Conservation (phyloP, 23 tunicate species). For the Corella eumyota region DNA sequence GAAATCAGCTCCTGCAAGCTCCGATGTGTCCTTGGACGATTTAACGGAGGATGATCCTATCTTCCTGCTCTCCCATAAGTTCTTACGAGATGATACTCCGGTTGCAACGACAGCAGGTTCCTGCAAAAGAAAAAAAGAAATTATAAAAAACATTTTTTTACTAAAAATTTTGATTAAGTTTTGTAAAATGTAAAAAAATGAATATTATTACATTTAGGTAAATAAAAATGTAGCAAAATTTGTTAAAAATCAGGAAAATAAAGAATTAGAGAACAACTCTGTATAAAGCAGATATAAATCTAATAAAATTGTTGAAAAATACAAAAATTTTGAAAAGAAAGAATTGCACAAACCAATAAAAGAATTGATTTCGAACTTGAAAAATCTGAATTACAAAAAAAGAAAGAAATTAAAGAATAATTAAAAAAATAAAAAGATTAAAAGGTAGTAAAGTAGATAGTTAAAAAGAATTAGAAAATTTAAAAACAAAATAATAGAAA, state of each 20-base stretch:
- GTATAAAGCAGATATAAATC: too few relatives aligned
- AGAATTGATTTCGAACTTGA: too few relatives aligned
- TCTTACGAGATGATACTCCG: constrained; percentile 65
- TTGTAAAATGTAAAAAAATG: background rate
- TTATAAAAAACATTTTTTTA: background rate
- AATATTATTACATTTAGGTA: background rate
- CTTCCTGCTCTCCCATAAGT: constrained; percentile 76
- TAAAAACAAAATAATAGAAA: too few relatives aligned
- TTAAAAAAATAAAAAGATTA: too few relatives aligned
- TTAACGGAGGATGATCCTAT: constrained; percentile 23
- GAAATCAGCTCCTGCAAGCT: constrained; percentile 46
- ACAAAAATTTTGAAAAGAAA: too few relatives aligned
- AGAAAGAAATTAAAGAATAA: too few relatives aligned
- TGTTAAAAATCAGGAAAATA: background rate
- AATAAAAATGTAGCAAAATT: background rate
- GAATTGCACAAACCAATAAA: too few relatives aligned
- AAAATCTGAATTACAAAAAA: too few relatives aligned
- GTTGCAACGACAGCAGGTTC: constrained; percentile 19
- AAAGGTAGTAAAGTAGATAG: too few relatives aligned
- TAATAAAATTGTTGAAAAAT: too few relatives aligned
- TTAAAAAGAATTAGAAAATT: too few relatives aligned
- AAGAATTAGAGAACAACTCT: too few relatives aligned
- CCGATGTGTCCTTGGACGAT: constrained; percentile 27
- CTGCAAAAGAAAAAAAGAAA: constrained; percentile 1
- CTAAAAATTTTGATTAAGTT: background rate